Percentiles rank a stretch among this genome's conserved stretches.
These are phyloP conservation scores for Xiphophorus hellerii DNA, from an alignment of 2,113 vertebrate genomes.

Conservation along the genomic window DNA sequence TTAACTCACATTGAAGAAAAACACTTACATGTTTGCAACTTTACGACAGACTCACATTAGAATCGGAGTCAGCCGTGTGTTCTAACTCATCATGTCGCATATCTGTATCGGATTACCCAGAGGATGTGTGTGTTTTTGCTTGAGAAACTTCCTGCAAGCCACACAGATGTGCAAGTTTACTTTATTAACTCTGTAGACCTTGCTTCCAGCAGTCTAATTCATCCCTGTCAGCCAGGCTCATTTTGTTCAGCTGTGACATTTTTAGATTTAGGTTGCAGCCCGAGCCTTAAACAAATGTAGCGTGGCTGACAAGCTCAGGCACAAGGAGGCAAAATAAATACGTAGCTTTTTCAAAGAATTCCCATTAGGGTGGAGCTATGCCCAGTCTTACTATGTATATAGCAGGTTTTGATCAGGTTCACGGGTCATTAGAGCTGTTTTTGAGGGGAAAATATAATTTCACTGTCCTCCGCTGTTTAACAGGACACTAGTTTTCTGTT, in stretches of 20 bases:
- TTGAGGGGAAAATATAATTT: slow-evolving; percentile 7
- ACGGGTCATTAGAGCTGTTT: slow-evolving; percentile 52
- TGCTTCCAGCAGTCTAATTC: slow-evolving; percentile 57
- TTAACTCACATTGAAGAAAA: not conserved
- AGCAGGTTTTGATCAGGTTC: slow-evolving; percentile 35
- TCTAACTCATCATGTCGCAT: slow-evolving; percentile 3
- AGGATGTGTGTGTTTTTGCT: slow-evolving; percentile 26
- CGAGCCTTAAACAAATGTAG: slow-evolving; percentile 48
- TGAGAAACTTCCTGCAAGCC: not conserved
- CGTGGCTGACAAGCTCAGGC: slow-evolving; percentile 59
- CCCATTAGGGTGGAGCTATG: slow-evolving; percentile 16
- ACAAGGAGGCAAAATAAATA: slow-evolving; percentile 54
- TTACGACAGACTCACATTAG: too few relatives aligned
- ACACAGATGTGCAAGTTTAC: slow-evolving; percentile 26
- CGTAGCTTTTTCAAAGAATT: slow-evolving; percentile 33
- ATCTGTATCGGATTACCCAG: not conserved
- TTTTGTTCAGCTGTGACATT: slow-evolving; percentile 73
- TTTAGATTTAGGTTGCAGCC: slow-evolving; percentile 54
- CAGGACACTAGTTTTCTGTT: not conserved
- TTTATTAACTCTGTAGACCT: slow-evolving; percentile 58
- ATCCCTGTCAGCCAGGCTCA: slow-evolving; percentile 62
- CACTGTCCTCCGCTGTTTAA: slow-evolving; percentile 12
- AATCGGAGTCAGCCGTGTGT: not conserved
- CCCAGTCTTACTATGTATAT: slow-evolving; percentile 24
- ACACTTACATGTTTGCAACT: not conserved